These are phyloP conservation scores for Proctacanthus coquilletti DNA, from an alignment of 1,140 invertebrate genomes.

Conservation along the genomic window DNA sequence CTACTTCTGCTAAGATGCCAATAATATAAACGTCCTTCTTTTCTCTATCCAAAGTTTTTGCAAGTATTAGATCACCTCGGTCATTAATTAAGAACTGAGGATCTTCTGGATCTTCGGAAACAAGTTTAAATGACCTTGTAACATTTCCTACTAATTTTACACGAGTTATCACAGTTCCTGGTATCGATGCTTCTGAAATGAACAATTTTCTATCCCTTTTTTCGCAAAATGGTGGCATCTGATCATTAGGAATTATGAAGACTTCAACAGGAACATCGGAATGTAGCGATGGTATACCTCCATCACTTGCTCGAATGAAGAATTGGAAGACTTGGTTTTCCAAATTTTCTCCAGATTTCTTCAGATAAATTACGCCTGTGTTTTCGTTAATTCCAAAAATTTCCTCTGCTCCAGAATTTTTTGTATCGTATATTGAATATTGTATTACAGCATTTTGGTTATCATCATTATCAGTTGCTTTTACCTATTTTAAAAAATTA, in stretches of 20 bases:
- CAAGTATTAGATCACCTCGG: constrained; percentile 54
- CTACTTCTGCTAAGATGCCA: constrained; percentile 64
- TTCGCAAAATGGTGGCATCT: constrained; percentile 55
- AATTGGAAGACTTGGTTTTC: constrained; percentile 67
- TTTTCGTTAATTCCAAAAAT: constrained; percentile 49
- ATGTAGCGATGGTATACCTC: constrained; percentile 49
- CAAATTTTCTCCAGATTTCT: constrained; percentile 37
- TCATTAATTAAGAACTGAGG: constrained; percentile 59
- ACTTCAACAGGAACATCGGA: constrained; percentile 66
- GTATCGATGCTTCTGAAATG: constrained; percentile 56
- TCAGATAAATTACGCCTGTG: constrained; percentile 50
- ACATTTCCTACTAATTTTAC: constrained; percentile 40
- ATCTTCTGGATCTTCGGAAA: constrained; percentile 43
- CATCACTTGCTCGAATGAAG: constrained; percentile 73
- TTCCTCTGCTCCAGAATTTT: constrained; percentile 38
- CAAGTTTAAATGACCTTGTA: constrained; percentile 46
- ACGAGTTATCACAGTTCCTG: constrained; percentile 47
- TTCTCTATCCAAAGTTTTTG: constrained; percentile 64
- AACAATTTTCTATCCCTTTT: constrained; percentile 59
- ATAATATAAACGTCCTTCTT: constrained; percentile 52
- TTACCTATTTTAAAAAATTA: no score
- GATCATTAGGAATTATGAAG: constrained; percentile 51
- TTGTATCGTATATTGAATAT: constrained; percentile 57
- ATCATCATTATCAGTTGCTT: constrained; percentile 52
- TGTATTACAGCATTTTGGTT: constrained; percentile 48